A percentile compares a stretch with the other conserved stretches of the same genome.
phyloP scores from a whole-genome alignment of 2,888 invertebrate genomes.

The Aquatica leii region DNA sequence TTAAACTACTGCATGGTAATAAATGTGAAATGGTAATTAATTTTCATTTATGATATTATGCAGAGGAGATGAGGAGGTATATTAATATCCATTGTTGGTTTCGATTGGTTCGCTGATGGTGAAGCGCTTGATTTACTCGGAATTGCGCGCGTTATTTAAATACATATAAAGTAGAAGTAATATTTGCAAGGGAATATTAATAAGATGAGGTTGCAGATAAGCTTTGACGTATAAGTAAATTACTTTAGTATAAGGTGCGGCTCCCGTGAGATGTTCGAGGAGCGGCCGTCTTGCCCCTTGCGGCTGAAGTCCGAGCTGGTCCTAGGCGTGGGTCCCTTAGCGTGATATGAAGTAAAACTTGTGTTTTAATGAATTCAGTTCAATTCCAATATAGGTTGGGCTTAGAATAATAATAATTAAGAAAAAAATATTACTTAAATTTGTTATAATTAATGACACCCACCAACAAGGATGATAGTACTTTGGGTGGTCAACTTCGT shows the following conservation, averaged over 20 bases:
- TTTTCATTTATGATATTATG: no score
- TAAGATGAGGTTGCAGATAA: conserved; percentile 34
- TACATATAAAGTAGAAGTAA: background rate
- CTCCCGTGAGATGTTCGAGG: conserved; percentile 61
- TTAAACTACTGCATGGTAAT: no score
- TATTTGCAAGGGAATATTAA: conserved; percentile 22
- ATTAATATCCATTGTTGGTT: no score
- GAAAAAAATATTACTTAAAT: conserved; percentile 32
- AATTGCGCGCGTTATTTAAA: background rate
- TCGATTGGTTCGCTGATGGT: no score
- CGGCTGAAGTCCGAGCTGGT: conserved; percentile 42
- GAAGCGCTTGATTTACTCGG: background rate
- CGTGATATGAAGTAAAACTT: conserved; percentile 57
- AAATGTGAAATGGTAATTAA: no score
- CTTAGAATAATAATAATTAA: conserved; percentile 45
- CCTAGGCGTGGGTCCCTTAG: conserved; percentile 58
- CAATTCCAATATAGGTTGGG: conserved; percentile 54
- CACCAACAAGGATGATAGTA: no score
- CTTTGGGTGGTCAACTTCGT: no score
- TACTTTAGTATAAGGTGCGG: conserved; percentile 55
- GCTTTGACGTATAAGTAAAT: conserved; percentile 49
- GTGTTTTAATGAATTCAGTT: conserved; percentile 57
- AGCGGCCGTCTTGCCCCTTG: conserved; percentile 52
- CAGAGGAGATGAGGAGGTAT: no score
- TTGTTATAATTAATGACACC: conserved; percentile 2